Evolutionary conservation across 2,113 vertebrate species (phyloP), one percentile per base, ranked within the genome.

Genomic region (Ageneiosus marmoratus): DNA sequence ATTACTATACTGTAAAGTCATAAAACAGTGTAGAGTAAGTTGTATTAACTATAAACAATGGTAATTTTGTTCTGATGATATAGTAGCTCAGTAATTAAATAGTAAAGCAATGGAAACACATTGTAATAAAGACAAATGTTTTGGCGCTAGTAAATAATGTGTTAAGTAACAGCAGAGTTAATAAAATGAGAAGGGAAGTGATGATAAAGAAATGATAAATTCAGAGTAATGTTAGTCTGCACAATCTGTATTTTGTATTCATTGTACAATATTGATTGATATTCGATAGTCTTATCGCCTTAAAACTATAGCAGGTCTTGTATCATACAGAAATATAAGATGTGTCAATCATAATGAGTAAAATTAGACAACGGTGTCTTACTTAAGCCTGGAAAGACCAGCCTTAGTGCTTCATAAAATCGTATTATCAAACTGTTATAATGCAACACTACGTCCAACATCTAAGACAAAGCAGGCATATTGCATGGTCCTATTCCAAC

Each of bases 401-500:
- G 69, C 12, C 69, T n/a, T 24, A 32, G 34, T 34, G 29, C 50
- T 34, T 12, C 1, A 0, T 20, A 34, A 34, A 74, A 50, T 29
- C 7, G 5, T 32, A 51, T 53, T 34, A 15, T 37, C 27, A 34
- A 76, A 76, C 22, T 37, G 50, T 55, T 55, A 55, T 76, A 76
- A 76, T 37, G 29, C 29, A 76, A 32, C 18, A 55, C 4, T 1
- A 37, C 3, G 7, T 55, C 37, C 15, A 76, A 76, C 32, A 55
- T 34, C 1, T 1, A 20, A 24, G 10, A 53, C 29, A 75, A 34
- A 75, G 18, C 73, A 76, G 73, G 50, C 73, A 94, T 94, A 93
- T 92, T 93, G 90, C 74, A 80, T 75, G 89, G 89, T 92, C 90
- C 84, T 91, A 92, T 94, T 92, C 60, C 50, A 79, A 29, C 81